Conservation (phyloP, 2,797 vertebrate species). For the Acrossocheilus fasciatus region DNA sequence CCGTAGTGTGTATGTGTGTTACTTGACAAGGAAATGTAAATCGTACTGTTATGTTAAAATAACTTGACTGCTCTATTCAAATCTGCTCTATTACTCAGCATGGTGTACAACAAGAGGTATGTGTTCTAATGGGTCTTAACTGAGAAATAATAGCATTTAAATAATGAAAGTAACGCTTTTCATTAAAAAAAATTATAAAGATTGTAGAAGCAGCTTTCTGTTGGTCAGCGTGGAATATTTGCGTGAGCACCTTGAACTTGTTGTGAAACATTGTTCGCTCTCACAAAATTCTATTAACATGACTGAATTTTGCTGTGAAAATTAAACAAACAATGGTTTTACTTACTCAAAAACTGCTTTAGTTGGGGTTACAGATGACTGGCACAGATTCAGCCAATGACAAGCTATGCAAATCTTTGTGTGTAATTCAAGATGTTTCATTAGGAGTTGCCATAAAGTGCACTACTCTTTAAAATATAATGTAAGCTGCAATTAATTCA, state of each 20-base stretch:
- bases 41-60: conserved; percentile 13
- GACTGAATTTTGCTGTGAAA: background rate
- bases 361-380: conserved; percentile 33
- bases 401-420: background rate
- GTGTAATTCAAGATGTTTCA: background rate
- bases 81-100: conserved; percentile 23
- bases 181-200: background rate
- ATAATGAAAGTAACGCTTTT: background rate
- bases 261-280: background rate
- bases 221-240: background rate
- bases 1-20: background rate
- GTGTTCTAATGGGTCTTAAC: conserved; percentile 9
- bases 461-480: background rate
- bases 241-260: background rate
- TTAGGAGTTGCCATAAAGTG: background rate
- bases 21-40: background rate
- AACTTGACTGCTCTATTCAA: conserved; percentile 16
- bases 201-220: background rate
- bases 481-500: background rate
- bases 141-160: background rate
- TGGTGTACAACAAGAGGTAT: background rate
- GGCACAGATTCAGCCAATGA: conserved; percentile 28
- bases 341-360: background rate
- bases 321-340: background rate
- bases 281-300: background rate